phyloP scores from a whole-genome alignment of 2,888 invertebrate species.

The Alsophila aescularia region DNA sequence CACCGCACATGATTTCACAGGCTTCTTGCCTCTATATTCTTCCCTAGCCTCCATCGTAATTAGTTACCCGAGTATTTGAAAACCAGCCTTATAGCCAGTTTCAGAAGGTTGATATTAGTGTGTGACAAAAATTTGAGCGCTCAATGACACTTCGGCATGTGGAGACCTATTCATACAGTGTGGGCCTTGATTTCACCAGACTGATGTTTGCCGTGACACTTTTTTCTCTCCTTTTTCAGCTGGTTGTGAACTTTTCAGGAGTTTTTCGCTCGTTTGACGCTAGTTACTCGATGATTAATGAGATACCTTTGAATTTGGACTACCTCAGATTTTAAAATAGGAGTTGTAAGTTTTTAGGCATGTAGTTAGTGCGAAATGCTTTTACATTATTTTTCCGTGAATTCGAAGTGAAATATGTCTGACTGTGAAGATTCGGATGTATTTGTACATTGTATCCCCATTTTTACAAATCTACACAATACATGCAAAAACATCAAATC shows the following conservation, averaged over 20 bases:
- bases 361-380: no score
- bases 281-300: constrained; percentile 30
- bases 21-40: constrained; percentile 62
- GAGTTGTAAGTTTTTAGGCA: neutral
- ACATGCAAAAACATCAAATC: no score
- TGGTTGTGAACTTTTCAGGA: constrained; percentile 39
- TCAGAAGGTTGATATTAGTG: constrained; percentile 35
- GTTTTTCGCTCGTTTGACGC: constrained; percentile 31
- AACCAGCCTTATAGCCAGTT: constrained; percentile 27
- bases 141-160: constrained; percentile 58
- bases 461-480: no score
- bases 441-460: no score
- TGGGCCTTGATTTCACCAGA: constrained; percentile 47
- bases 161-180: constrained; percentile 60
- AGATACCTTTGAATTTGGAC: constrained; percentile 13
- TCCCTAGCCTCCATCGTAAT: constrained; percentile 54
- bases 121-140: constrained; percentile 26
- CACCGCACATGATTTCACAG: constrained; percentile 66
- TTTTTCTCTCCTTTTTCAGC: constrained; percentile 41
- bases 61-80: constrained; percentile 45
- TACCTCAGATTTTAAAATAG: neutral
- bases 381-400: no score
- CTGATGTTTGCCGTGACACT: constrained; percentile 48
- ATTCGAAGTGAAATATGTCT: no score
- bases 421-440: no score